Percentiles rank a stretch among this genome's conserved stretches.
Conservation (phyloP, 2,888 invertebrate genomes). For the Dasysyrphus albostriatus region DNA sequence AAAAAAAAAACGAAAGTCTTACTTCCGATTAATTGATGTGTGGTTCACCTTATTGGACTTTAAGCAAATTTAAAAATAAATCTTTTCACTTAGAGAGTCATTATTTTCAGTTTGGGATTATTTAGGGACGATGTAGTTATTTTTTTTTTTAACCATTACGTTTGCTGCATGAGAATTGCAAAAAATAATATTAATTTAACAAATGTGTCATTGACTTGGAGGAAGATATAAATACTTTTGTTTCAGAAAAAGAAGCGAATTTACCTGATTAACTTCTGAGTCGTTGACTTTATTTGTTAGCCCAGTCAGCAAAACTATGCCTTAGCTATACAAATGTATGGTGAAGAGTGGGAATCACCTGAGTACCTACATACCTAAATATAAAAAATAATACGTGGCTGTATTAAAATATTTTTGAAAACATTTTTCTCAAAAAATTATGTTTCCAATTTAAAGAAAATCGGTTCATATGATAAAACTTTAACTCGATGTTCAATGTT, state of each 20-base stretch:
- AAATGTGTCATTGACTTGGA: constrained; percentile 14
- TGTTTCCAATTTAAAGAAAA: no score
- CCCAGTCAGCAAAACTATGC: not conserved
- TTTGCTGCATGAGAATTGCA: not conserved
- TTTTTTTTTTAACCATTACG: not conserved
- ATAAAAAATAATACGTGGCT: no score
- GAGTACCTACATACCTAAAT: no score
- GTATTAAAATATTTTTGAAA: no score
- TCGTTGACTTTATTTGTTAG: not conserved
- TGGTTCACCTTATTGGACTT: constrained; percentile 52
- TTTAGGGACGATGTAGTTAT: not conserved
- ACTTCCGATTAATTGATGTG: constrained; percentile 40
- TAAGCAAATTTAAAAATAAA: constrained; percentile 48
- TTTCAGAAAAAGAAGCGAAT: not conserved
- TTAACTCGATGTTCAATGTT: no score
- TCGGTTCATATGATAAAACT: no score
- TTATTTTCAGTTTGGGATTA: not conserved
- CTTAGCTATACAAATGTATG: no score
- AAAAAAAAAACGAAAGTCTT: not conserved
- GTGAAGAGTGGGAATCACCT: no score
- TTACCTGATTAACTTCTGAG: not conserved
- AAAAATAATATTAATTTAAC: not conserved
- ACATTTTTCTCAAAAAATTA: no score
- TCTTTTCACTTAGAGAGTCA: constrained; percentile 33
- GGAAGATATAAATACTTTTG: constrained; percentile 12